Base-by-base conservation (phyloP, 2,113 vertebrate genomes). In the Salvelinus fontinalis region DNA sequence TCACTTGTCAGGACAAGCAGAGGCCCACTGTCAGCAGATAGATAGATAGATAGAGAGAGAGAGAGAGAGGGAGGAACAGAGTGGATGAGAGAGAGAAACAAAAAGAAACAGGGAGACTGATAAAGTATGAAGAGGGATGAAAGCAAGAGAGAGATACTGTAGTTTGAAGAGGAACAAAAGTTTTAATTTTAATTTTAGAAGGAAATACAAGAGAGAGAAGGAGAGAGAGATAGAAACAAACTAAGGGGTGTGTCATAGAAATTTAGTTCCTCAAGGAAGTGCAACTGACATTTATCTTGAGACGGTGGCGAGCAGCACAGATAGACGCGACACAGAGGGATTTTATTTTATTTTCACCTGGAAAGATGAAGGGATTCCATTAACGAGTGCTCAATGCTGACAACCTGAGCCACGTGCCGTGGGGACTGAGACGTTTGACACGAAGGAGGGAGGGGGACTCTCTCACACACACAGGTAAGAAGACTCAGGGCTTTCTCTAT, bases 241-340 rank as follows among this genome's bases (percentile, higher is more conserved):
- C 83, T 84, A 79, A 92, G 92, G 92, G 92, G 93, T 93, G 93
- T 94, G 92, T 90, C 91, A 90, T 86, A 85, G 85, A 92, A 90
- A 90, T 91, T 93, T 90, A 93, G 92, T 93, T 94, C 93, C 93
- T 94, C 90, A 89, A 94, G 93, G 93, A 94, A 94, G 93, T 94
- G 69, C 84, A 87, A 89, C 85, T 89, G 85, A 90, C 79, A 89
- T 90, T 85, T 89, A 92, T 92, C 91, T 92, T 90, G 88, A 92
- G 88, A 90, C 83, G 86, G 80, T 76, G 82, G 81, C 22, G 76
- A 77, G 29, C 14, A 67, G 80, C 81, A 75, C 34, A 84, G 83
- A 91, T 76, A 79, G 79, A 49, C 26, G 85, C 69, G 71, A 78
- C 67, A 80, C 78, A 68, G 80, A 89, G 70, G 76, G 82, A 64